Conservation (phyloP, 2,797 vertebrate genomes). For the Sebastes melanostomus region DNA sequence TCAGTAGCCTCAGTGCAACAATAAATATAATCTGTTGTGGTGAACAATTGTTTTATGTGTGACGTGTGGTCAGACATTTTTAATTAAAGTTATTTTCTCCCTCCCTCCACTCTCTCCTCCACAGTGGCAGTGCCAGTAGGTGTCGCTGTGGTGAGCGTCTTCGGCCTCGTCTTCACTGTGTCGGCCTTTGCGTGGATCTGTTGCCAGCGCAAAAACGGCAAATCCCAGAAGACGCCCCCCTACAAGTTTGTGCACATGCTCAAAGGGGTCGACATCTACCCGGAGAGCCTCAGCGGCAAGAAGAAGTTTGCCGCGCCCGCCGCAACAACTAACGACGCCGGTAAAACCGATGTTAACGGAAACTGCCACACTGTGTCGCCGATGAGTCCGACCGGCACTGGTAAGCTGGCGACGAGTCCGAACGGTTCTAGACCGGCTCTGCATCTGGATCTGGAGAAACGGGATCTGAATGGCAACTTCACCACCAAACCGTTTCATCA, state of each 20-base stretch:
- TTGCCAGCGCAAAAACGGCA: slow-evolving; percentile 95
- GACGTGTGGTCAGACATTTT: not conserved
- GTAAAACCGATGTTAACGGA: slow-evolving; percentile 76
- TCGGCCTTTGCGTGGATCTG: slow-evolving; percentile 99
- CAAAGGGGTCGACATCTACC: slow-evolving; percentile 97
- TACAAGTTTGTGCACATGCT: slow-evolving; percentile 99
- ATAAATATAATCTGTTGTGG: slow-evolving; percentile 1
- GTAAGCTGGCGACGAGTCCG: slow-evolving; percentile 79
- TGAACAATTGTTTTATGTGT: not conserved
- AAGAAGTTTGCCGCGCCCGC: slow-evolving; percentile 91
- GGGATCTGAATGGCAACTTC: slow-evolving; percentile 96
- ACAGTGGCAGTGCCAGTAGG: slow-evolving; percentile 92
- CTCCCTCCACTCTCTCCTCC: not conserved
- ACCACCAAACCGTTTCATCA: slow-evolving; percentile 84
- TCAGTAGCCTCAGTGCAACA: not conserved
- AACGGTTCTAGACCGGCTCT: slow-evolving; percentile 82
- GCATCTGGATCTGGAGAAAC: slow-evolving; percentile 94
- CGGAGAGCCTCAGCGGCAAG: slow-evolving; percentile 93
- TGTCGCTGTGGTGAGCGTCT: slow-evolving; percentile 93
- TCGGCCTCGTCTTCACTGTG: slow-evolving; percentile 94
- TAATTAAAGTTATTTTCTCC: not conserved
- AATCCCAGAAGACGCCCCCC: slow-evolving; percentile 93
- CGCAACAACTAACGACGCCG: slow-evolving; percentile 65
- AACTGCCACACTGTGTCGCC: slow-evolving; percentile 62
- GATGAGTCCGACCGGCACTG: slow-evolving; percentile 32